Evolutionary conservation across 1,140 invertebrate genomes (phyloP).

Genomic region (Penaeus indicus): DNA sequence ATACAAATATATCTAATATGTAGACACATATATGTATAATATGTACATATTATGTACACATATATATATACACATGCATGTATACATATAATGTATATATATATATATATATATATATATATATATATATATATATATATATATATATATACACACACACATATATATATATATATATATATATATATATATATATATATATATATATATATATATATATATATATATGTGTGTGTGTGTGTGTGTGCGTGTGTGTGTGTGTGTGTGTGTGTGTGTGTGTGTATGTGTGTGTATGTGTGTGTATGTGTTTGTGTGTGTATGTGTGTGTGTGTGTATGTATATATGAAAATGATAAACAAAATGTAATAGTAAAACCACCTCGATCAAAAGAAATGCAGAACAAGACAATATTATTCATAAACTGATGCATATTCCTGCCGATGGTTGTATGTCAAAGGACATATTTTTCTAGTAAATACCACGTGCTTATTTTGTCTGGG

Average conservation of each 20-base stretch:
- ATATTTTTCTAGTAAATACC: no score
- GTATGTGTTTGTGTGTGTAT: background rate
- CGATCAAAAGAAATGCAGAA: no score
- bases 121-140: background rate
- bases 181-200: background rate
- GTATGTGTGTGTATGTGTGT: background rate
- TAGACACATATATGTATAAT: background rate
- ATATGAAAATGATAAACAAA: background rate
- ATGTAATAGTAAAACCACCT: background rate
- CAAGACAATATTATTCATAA: no score
- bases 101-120: background rate
- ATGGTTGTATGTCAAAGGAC: no score
- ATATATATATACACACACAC: background rate
- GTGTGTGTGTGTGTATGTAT: background rate
- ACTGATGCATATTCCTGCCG: no score
- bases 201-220: constrained; percentile 19
- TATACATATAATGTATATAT: no score
- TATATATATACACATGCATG: no score
- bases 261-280: no score
- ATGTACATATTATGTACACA: no score
- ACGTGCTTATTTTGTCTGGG: no score
- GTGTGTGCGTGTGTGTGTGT: background rate
- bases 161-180: background rate
- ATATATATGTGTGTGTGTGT: background rate
- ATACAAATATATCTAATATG: background rate